Conservation (phyloP, 1,140 invertebrate species). For the Drosophila micromelanica region DNA sequence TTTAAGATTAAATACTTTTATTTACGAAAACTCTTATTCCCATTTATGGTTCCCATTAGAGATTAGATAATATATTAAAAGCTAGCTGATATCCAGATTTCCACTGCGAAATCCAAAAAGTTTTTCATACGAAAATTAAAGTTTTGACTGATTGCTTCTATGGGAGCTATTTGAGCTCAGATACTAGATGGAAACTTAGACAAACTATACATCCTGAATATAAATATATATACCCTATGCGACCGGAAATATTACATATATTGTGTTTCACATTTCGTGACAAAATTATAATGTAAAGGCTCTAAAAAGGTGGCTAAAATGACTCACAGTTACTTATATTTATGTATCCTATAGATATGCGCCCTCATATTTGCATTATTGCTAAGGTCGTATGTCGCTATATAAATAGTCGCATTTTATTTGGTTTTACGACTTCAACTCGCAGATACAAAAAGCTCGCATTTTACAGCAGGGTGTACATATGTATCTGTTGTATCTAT, state of each 20-base stretch:
- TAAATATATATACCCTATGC: neutral
- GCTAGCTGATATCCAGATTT: no score
- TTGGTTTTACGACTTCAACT: constrained; percentile 26
- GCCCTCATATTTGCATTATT: constrained; percentile 25
- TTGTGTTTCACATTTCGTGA: no score
- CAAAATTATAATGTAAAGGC: neutral
- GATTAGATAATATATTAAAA: no score
- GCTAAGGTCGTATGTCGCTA: constrained; percentile 27
- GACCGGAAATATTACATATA: no score
- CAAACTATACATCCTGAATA: neutral
- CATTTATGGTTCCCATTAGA: no score
- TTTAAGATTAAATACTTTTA: no score
- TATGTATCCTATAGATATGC: constrained; percentile 25
- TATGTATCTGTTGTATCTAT: constrained; percentile 1
- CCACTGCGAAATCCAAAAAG: no score
- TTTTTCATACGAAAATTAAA: no score
- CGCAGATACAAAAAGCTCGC: neutral
- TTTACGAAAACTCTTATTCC: no score
- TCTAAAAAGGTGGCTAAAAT: neutral
- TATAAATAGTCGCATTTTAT: constrained; percentile 37
- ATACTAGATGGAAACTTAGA: no score
- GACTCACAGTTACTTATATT: constrained; percentile 25
- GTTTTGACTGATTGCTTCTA: no score
- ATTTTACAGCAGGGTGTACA: constrained; percentile 7
- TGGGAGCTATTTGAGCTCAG: no score